Evolutionary conservation across 2,113 vertebrate species (phyloP), one percentile per base, ranked within the genome.

Genomic region (Hypocryptadius cinnamomeus): DNA sequence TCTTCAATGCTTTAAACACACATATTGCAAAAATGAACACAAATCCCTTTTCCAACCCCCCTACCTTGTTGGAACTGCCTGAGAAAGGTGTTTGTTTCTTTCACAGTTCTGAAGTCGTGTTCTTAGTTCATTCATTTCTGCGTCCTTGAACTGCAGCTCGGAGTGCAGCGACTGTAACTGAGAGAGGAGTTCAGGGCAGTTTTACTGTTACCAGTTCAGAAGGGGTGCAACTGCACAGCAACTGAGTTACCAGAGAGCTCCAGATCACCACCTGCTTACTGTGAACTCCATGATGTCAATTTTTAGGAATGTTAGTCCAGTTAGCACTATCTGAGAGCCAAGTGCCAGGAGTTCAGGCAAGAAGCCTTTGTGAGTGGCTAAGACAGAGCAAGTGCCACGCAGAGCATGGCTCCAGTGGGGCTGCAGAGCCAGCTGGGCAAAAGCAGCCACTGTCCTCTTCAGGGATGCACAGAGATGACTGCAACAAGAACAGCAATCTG

Each of bases 141-240:
- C 99, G 54, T 99, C 99, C 97, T 99, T 99, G 97, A 99, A 99
- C 85, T 99, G 98, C 81, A 99, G 93, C 94, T 99, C 98, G 7
- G 99, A 98, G 95, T 99, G 98, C 78, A 99, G 69, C 7, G 98
- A 99, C 59, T 99, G 99, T 39, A 99, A 96, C 99, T 99, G 96
- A 21, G 94, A 96, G 40, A 91, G 54, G 76, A 95, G 92, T 88
- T 21, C 23, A 42, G 83, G 45, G 50, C 42, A 53, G 6, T 80
- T 89, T 79, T 25, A 72, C 56, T 85, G 48, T 48, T 44, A 20
- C n/a, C 2, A 31, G 12, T 11, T 61, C 1, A 27, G 37, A 13
- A 22, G 12, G 6, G 18, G 15, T 40, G 8, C 9, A 87, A 65
- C n/a, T 61, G 71, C 82, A 87, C 44, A 87, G 60, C 71, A 65